These are phyloP conservation scores for Apogon talboti DNA, from an alignment of 2,797 vertebrate species.

Conservation along the genomic window DNA sequence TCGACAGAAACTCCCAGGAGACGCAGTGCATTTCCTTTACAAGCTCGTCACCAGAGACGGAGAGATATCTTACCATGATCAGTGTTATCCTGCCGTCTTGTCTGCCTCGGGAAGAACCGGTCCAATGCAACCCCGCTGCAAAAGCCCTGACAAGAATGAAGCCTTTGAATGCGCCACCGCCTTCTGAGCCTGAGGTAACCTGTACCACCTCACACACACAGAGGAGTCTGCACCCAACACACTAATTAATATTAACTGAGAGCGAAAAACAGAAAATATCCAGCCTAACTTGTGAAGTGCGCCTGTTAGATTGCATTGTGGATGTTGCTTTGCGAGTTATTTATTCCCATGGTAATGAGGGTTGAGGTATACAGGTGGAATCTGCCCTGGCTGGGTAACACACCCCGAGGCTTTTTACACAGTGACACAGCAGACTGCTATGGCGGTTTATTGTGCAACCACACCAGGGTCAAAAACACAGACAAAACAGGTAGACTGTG, in stretches of 20 bases:
- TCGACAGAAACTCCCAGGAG: conserved; percentile 1
- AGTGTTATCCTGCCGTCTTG: conserved; percentile 15
- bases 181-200: conserved; percentile 41
- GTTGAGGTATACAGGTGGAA: conserved; percentile 55
- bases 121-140: conserved; percentile 1
- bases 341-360: conserved; percentile 2
- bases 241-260: conserved; percentile 59
- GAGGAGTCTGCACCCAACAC: background rate
- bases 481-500: background rate
- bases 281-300: background rate
- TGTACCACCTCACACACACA: conserved; percentile 22
- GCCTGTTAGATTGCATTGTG: conserved; percentile 11
- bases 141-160: conserved; percentile 24
- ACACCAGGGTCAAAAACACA: background rate
- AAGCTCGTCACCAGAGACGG: conserved; percentile 7
- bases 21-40: background rate
- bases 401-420: conserved; percentile 50
- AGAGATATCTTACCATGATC: conserved; percentile 74
- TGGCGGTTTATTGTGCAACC: conserved; percentile 58
- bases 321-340: conserved; percentile 10
- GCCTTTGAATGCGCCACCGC: conserved; percentile 24
- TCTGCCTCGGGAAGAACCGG: conserved; percentile 16
- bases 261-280: background rate
- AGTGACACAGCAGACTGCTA: conserved; percentile 45
- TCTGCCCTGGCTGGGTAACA: conserved; percentile 74